Percentiles rank a stretch among this genome's conserved stretches.
Evolutionary conservation across 2,797 vertebrate species (phyloP).

Genomic region (Sebastolobus alascanus): DNA sequence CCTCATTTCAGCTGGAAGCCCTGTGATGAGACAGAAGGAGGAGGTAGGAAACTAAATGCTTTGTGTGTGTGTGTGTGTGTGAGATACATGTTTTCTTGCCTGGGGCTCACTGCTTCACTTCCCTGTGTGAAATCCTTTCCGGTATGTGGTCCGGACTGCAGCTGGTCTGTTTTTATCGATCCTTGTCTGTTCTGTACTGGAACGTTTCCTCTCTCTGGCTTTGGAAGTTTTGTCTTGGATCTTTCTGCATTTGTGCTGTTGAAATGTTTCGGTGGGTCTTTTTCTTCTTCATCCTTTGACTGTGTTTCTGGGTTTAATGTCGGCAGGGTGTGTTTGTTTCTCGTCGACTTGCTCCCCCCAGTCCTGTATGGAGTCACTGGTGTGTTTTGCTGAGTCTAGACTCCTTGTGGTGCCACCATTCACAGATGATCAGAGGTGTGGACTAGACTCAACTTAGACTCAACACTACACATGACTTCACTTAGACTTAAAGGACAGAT

Average conservation of each 20-base stretch:
- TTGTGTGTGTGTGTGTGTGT: conserved; percentile 18
- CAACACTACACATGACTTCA: neutral
- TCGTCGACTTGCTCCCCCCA: conserved; percentile 32
- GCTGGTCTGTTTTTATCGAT: conserved; percentile 58
- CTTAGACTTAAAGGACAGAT: neutral
- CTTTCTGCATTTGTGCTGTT: conserved; percentile 70
- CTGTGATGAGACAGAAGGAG: conserved; percentile 69
- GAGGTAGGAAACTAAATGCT: conserved; percentile 80
- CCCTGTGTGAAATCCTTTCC: conserved; percentile 63
- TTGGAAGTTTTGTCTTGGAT: conserved; percentile 65
- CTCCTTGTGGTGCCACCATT: conserved; percentile 25
- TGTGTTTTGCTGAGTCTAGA: conserved; percentile 42
- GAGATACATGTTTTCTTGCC: conserved; percentile 60
- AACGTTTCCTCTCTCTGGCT: conserved; percentile 63
- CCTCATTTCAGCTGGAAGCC: conserved; percentile 71
- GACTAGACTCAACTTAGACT: conserved; percentile 10
- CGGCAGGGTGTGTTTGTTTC: conserved; percentile 50
- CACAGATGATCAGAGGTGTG: conserved; percentile 44
- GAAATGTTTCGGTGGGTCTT: conserved; percentile 48
- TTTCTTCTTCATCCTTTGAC: conserved; percentile 44
- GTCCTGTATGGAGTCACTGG: conserved; percentile 35
- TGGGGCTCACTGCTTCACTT: conserved; percentile 67
- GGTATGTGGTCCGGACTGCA: conserved; percentile 62
- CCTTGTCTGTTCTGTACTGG: conserved; percentile 59
- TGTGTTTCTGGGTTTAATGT: conserved; percentile 61